Conservation (phyloP, 2,797 vertebrate species). For the Rhabdomys pumilio region DNA sequence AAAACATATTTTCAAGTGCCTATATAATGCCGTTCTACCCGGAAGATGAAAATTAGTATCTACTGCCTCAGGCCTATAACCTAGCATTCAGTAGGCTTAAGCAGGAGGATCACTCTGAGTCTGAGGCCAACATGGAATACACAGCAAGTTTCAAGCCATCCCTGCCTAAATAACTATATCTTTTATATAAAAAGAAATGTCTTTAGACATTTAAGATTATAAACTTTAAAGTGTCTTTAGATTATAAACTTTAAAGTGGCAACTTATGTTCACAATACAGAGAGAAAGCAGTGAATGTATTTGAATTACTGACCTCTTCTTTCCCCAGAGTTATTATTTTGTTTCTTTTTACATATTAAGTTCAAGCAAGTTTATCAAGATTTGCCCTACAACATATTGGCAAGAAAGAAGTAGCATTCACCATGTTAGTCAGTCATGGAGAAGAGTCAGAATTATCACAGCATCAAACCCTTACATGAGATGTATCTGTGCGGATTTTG, state of each 20-base stretch:
- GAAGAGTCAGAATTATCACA: constrained; percentile 47
- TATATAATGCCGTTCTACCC: constrained; percentile 4
- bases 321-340: constrained; percentile 70
- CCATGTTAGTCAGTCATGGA: constrained; percentile 18
- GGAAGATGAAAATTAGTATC: constrained; percentile 57
- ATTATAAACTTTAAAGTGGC: constrained; percentile 58
- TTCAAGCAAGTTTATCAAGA: constrained; percentile 67
- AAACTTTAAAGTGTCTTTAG: too few relatives aligned
- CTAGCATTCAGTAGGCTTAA: not conserved
- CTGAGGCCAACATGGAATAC: not conserved
- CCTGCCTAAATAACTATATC: not conserved
- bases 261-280: constrained; percentile 47
- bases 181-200: not conserved
- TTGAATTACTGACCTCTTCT: constrained; percentile 65
- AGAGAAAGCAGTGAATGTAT: constrained; percentile 65
- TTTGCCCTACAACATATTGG: constrained; percentile 24
- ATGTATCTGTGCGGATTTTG: constrained; percentile 46
- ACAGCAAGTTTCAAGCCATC: not conserved
- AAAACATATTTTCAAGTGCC: constrained; percentile 30
- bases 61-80: not conserved
- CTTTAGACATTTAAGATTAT: too few relatives aligned
- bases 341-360: constrained; percentile 63
- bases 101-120: not conserved
- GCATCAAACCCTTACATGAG: not conserved
- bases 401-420: constrained; percentile 43